phyloP scores from a whole-genome alignment of 2,113 vertebrate genomes.

The Chiloscyllium plagiosum region DNA sequence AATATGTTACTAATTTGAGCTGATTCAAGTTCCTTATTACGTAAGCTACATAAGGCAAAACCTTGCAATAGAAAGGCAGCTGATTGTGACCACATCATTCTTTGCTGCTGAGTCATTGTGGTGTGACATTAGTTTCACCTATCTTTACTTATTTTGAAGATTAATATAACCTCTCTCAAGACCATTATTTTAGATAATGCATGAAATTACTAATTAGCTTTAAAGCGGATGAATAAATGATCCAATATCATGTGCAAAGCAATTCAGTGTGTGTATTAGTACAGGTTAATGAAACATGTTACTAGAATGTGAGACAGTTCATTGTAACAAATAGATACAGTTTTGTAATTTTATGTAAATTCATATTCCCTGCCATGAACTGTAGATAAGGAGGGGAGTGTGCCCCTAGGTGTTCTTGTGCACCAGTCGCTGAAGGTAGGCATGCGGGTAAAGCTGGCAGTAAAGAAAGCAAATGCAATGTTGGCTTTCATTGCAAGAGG shows the following conservation, averaged over 20 bases:
- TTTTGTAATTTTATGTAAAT: background rate
- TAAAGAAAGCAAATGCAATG: too few relatives aligned
- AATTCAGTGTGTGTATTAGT: background rate
- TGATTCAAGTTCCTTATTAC: background rate
- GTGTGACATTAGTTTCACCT: background rate
- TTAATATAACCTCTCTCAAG: background rate
- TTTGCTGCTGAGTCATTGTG: constrained; percentile 1
- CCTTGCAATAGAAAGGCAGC: constrained; percentile 21
- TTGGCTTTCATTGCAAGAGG: too few relatives aligned
- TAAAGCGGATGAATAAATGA: background rate
- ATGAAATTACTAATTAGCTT: background rate
- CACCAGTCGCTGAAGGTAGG: too few relatives aligned
- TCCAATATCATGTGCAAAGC: background rate
- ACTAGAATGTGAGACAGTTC: background rate
- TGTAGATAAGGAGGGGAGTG: too few relatives aligned
- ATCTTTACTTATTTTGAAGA: background rate
- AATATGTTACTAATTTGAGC: constrained; percentile 21
- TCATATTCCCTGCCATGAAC: background rate
- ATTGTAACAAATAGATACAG: background rate
- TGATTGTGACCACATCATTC: background rate
- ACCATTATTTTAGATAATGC: background rate
- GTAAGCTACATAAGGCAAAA: background rate
- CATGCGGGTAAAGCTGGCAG: too few relatives aligned
- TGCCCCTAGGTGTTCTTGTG: too few relatives aligned
- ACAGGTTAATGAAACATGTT: background rate